Evolutionary conservation across 1,140 invertebrate species (phyloP).

Genomic region (Drosophila bocki): DNA sequence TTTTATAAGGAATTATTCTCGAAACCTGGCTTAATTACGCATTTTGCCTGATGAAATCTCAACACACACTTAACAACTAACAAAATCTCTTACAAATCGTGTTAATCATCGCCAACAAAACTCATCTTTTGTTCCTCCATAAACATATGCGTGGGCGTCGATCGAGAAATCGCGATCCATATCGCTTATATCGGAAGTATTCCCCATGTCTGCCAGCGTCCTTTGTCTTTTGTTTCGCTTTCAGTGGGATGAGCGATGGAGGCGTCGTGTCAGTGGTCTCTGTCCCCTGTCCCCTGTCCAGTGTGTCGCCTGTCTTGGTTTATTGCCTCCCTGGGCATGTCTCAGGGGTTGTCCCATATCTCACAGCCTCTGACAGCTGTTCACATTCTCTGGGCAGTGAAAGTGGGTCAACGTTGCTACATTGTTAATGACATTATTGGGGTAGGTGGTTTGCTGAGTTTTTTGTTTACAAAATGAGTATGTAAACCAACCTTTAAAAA

Average conservation of each 20-base stretch:
- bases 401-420: conserved; percentile 38
- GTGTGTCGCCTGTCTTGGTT: conserved; percentile 13
- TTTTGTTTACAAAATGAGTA: conserved; percentile 8
- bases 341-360: conserved; percentile 44
- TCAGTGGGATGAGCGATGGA: conserved; percentile 37
- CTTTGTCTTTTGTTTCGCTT: conserved; percentile 31
- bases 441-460: conserved; percentile 21
- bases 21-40: not conserved
- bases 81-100: conserved; percentile 9
- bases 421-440: conserved; percentile 35
- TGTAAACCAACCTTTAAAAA: too few species aligned
- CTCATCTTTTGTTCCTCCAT: conserved; percentile 13
- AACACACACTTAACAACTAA: not conserved
- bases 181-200: conserved; percentile 37
- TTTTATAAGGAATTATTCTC: not conserved
- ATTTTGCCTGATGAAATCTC: not conserved
- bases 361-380: conserved; percentile 37
- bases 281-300: not conserved
- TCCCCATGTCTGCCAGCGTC: conserved; percentile 24
- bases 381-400: conserved; percentile 39
- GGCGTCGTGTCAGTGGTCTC: conserved; percentile 13
- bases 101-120: conserved; percentile 14
- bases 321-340: conserved; percentile 24
- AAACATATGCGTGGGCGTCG: conserved; percentile 20
- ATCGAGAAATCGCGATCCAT: conserved; percentile 17